Conservation (phyloP, 2,113 vertebrate genomes). For the Spermophilus dauricus region DNA sequence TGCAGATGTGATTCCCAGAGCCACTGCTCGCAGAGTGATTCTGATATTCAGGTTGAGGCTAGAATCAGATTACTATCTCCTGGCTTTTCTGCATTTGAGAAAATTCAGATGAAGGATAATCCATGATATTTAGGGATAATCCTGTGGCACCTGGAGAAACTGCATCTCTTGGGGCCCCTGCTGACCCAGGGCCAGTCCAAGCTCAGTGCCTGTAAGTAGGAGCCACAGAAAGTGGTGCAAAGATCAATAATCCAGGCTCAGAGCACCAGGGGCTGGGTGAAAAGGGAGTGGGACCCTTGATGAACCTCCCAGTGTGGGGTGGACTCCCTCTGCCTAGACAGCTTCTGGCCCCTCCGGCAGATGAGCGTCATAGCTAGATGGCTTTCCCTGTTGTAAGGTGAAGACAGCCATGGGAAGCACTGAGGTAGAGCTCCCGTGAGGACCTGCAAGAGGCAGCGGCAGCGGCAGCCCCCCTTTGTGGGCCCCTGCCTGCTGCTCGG, state of each 20-base stretch:
- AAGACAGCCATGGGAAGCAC: neutral
- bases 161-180: neutral
- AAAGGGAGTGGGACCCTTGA: neutral
- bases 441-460: accelerated
- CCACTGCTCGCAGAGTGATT: accelerated
- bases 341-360: neutral
- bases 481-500: neutral
- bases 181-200: neutral
- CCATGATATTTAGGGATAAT: neutral
- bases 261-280: neutral
- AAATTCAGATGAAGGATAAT: neutral
- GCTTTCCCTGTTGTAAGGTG: neutral
- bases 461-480: neutral
- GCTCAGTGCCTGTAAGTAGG: neutral
- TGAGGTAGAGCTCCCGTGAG: neutral
- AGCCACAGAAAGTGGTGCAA: neutral
- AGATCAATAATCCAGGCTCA: neutral
- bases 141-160: neutral
- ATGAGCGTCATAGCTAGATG: neutral
- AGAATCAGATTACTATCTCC: neutral
- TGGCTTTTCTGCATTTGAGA: neutral
- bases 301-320: neutral
- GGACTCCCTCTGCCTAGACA: accelerated
- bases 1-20: accelerated
- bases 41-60: neutral